Evolutionary conservation across 1,140 invertebrate species (phyloP), one percentile per base, ranked within the genome.

Genomic region (Diabrotica undecimpunctata): DNA sequence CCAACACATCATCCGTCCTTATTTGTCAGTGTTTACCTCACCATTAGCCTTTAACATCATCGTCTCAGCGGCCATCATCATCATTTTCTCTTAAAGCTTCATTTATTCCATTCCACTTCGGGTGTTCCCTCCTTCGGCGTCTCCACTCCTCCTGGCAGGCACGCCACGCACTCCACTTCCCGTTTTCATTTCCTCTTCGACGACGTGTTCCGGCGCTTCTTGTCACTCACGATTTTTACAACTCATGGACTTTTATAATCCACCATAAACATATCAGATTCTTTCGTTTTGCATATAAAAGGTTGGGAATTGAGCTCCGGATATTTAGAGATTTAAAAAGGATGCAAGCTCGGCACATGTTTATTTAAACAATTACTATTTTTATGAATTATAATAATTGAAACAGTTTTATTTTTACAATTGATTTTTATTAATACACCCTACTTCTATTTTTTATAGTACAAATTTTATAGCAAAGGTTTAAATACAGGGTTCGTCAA

Each of bases 241-340:
- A 77, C 72, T 77, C 76, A 79, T 79, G 75, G 71, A 79, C 70
- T 77, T 79, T 78, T 77, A 79, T 79, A 78, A 78, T 78, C 76
- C 69, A 62, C 74, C 70, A 75, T 76, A 76, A 75, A 76, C 70
- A 74, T 75, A 77, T 74, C 74, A 73, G 74, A 70, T 70, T 68
- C 72, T 72, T 70, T 68, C 72, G 71, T 70, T 77, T 76, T 75
- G 72, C 75, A 77, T 76, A 74, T 71, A 74, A 77, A 77, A 75
- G 71, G 72, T 74, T 69, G 66, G 54, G 72, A 65, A 75, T 75
- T 75, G 72, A 71, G 41, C 59, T 74, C 72, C 74, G 74, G 70
- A 72, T 68, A 69, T 71, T 72, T 70, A 62, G 64, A 60, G 59
- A 13, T 12, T 2, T 14, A 37, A 54, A 51, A 56, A 35, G 54